Percentiles rank a stretch among this genome's conserved stretches.
These are phyloP conservation scores for Vannuccia rotundouncinata DNA, from an alignment of 2,888 invertebrate genomes.

Conservation along the genomic window DNA sequence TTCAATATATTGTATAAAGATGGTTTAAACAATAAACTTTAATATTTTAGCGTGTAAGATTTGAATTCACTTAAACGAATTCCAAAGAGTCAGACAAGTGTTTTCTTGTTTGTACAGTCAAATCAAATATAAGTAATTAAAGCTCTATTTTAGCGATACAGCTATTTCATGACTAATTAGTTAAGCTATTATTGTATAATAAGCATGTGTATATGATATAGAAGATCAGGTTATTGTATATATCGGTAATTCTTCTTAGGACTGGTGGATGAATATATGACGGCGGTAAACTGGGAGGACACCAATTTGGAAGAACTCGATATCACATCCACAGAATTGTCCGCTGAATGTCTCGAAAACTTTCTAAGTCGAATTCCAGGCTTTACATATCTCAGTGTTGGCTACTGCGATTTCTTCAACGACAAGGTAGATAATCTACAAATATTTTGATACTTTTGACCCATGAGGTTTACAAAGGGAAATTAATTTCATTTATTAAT, in stretches of 20 bases:
- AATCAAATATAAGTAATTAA: too few species aligned
- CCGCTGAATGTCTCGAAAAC: constrained; percentile 83
- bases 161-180: too few species aligned
- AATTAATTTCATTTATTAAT: not conserved
- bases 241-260: too few species aligned
- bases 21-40: too few species aligned
- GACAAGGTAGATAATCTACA: constrained; percentile 65
- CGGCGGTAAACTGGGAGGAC: constrained; percentile 98
- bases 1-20: not conserved
- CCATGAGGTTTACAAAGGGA: not conserved
- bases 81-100: too few species aligned
- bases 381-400: constrained; percentile 75
- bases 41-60: too few species aligned
- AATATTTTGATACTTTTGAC: not conserved
- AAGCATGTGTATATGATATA: too few species aligned
- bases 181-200: too few species aligned
- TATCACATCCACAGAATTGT: constrained; percentile 89
- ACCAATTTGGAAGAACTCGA: constrained; percentile 82
- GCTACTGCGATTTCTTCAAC: constrained; percentile 93
- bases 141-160: too few species aligned
- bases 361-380: constrained; percentile 79
- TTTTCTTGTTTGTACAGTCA: too few species aligned
- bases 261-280: constrained; percentile 80
- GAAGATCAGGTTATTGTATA: too few species aligned
- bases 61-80: too few species aligned